These are phyloP conservation scores for Plumapathes pennacea DNA, from an alignment of 92 coral and sea anemone species.

Conservation along the genomic window DNA sequence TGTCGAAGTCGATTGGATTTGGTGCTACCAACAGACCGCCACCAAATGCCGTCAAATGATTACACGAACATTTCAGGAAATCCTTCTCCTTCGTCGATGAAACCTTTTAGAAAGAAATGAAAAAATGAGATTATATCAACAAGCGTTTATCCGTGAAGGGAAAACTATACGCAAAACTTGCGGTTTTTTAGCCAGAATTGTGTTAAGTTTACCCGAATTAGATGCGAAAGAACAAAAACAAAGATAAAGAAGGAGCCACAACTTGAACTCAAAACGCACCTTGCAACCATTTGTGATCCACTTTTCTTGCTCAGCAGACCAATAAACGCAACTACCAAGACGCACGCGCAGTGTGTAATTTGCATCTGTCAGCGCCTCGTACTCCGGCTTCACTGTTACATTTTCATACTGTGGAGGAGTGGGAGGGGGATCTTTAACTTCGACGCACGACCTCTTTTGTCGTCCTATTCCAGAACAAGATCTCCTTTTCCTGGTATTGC, in stretches of 20 bases:
- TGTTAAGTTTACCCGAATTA: too few species aligned
- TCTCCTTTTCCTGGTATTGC: constrained; percentile 19
- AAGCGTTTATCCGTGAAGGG: too few species aligned
- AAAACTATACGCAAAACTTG: too few species aligned
- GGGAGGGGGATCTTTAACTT: constrained; percentile 73
- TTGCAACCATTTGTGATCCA: constrained; percentile 78
- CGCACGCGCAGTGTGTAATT: constrained; percentile 57
- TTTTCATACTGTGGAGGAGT: constrained; percentile 60
- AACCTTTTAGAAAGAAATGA: not conserved
- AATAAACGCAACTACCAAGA: constrained; percentile 67
- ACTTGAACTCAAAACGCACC: constrained; percentile 19
- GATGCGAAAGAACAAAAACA: not conserved
- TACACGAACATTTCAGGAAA: constrained; percentile 6
- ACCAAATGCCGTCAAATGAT: constrained; percentile 25
- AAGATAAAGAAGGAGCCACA: not conserved
- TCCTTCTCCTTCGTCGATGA: not conserved
- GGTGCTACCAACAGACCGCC: constrained; percentile 10
- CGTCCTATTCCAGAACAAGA: constrained; percentile 53
- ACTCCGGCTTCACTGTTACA: constrained; percentile 55
- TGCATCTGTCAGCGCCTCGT: constrained; percentile 43
- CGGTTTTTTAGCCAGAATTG: too few species aligned
- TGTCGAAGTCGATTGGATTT: constrained; percentile 35
- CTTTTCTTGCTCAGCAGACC: constrained; percentile 55
- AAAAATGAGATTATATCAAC: too few species aligned
- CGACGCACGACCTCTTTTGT: constrained; percentile 73